Evolutionary conservation across 2,113 vertebrate species (phyloP).

Genomic region (Sitta europaea): DNA sequence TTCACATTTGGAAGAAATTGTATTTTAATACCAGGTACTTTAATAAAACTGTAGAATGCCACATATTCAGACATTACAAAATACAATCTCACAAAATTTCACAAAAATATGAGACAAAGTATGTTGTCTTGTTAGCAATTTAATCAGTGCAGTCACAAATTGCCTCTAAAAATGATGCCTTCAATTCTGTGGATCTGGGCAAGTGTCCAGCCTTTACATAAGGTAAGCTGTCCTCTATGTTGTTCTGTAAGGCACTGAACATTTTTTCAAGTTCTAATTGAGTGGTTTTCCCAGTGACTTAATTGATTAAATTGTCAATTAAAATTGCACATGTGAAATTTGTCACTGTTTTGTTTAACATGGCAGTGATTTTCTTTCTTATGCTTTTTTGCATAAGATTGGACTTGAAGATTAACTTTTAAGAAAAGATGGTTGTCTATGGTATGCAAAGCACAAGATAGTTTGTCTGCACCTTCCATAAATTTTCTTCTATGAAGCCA

Average conservation of each 20-base stretch:
- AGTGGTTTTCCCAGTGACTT: background rate
- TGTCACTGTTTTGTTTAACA: background rate
- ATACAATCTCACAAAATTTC: background rate
- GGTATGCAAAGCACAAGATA: background rate
- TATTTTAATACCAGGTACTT: background rate
- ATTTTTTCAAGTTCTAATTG: background rate
- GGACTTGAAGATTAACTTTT: background rate
- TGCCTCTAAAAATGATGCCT: background rate
- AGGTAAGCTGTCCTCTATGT: background rate
- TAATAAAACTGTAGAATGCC: background rate
- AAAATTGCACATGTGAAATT: background rate
- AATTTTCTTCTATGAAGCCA: background rate
- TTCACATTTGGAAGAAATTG: background rate
- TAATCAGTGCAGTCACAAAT: background rate
- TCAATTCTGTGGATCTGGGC: background rate
- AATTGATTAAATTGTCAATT: background rate
- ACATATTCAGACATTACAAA: background rate
- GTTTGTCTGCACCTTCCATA: background rate
- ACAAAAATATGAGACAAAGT: background rate
- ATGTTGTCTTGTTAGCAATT: background rate
- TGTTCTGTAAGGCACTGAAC: background rate
- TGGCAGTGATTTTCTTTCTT: background rate
- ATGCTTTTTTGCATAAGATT: background rate
- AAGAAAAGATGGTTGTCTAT: background rate
- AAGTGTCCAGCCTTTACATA: background rate